These are phyloP conservation scores for Epicampocera succincta DNA, from an alignment of 2,888 invertebrate genomes.

Conservation along the genomic window DNA sequence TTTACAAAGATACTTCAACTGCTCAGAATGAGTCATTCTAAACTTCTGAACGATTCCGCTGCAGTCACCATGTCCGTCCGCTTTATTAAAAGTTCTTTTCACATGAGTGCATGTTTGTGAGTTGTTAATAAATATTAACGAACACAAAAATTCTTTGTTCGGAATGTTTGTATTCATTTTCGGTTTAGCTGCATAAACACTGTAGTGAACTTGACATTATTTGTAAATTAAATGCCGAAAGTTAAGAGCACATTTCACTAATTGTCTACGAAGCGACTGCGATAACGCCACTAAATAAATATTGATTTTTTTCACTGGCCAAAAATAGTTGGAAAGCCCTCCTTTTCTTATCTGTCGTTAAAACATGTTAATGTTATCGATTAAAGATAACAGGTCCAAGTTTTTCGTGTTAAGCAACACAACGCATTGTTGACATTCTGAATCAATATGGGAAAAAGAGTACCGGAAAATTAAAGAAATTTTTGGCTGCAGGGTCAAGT, in stretches of 20 bases:
- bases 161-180: background rate
- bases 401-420: conserved; percentile 3
- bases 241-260: conserved; percentile 14
- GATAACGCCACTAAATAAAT: background rate
- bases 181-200: conserved; percentile 33
- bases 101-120: background rate
- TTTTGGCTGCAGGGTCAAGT: conserved; percentile 63
- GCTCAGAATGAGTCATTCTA: conserved; percentile 20
- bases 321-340: background rate
- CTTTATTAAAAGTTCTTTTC: conserved; percentile 24
- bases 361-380: conserved; percentile 5
- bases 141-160: conserved; percentile 40
- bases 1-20: background rate
- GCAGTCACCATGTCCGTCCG: background rate
- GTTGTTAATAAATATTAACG: conserved; percentile 39
- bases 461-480: background rate
- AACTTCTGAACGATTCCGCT: background rate
- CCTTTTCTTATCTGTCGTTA: background rate
- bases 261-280: conserved; percentile 18
- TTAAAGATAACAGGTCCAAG: conserved; percentile 19
- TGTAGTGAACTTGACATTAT: conserved; percentile 67
- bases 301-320: conserved; percentile 23
- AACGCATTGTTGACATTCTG: background rate
- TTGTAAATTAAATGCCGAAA: conserved; percentile 51
- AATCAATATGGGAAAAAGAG: background rate